These are phyloP conservation scores for Phaonia tiefii DNA, from an alignment of 2,888 invertebrate species.

Conservation along the genomic window DNA sequence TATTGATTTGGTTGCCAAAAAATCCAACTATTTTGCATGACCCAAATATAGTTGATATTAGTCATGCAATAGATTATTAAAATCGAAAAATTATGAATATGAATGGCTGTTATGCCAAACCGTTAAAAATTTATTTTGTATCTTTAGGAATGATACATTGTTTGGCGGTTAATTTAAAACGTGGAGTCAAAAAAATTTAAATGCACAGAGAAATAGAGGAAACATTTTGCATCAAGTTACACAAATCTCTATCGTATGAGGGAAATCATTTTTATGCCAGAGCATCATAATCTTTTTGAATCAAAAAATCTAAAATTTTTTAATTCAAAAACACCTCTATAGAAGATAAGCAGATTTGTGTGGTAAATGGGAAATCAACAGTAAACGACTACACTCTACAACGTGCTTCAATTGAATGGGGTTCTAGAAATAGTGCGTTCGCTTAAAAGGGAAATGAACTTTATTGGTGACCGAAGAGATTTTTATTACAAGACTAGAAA, in stretches of 20 bases:
- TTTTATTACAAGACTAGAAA: too few relatives aligned
- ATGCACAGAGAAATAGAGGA: not conserved
- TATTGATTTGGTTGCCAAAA: not conserved
- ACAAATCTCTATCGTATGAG: not conserved
- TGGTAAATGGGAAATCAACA: too few relatives aligned
- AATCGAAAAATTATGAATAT: constrained; percentile 39
- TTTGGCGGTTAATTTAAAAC: constrained; percentile 19
- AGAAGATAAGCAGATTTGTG: too few relatives aligned
- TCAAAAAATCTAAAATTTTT: too few relatives aligned
- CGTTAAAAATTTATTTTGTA: not conserved
- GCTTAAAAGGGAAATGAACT: too few relatives aligned
- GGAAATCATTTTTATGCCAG: too few relatives aligned
- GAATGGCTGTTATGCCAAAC: constrained; percentile 30
- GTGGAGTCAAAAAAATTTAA: not conserved
- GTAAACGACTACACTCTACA: too few relatives aligned
- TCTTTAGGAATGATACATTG: constrained; percentile 22
- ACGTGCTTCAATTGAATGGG: too few relatives aligned
- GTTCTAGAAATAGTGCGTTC: too few relatives aligned
- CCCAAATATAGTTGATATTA: constrained; percentile 67
- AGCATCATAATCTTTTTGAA: too few relatives aligned
- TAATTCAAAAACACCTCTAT: too few relatives aligned
- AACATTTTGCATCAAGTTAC: not conserved
- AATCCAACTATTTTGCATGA: constrained; percentile 65
- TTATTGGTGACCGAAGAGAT: too few relatives aligned
- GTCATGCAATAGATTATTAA: constrained; percentile 66